Evolutionary conservation across 2,888 invertebrate species (phyloP), one percentile per base, ranked within the genome.

Genomic region (Luperina nickerlii): DNA sequence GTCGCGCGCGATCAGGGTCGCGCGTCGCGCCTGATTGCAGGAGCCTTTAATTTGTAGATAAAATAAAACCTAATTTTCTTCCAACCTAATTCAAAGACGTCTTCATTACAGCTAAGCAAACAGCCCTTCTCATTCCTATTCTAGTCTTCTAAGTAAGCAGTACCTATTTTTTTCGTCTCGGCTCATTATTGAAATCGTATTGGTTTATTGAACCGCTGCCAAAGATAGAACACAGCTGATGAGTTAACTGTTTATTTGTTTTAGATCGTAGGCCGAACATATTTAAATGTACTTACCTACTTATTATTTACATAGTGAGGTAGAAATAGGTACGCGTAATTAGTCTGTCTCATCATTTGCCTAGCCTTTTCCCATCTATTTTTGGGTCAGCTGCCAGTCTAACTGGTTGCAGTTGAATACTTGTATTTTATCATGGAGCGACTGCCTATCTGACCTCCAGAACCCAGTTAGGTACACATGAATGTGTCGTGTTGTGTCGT

Each of bases 161-260:
- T 67, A 81, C 51, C 38, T 11, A 82, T 84, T 87, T 87, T 79
- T 80, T 88, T 54, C 48, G 82, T 81, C 85, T 86, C 82, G 63
- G 83, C 83, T 88, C 85, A 88, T 90, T 90, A 90, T 79, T 79
- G 81, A 90, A 85, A 88, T 89, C 83, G 65, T 76, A 79, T 87
- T 75, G 74, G 90, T 90, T 88, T 90, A 87, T 90, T 92, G 92
- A 92, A 91, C 91, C 78, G 77, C 73, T 88, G 90, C 92, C 90
- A 92, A 91, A 92, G 88, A 92, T 90, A 90, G 89, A 87, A 83
- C 82, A 89, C 88, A 90, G 88, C 89, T 91, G 89, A 90, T 88
- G 83, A 62, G 77, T 74, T 85, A 78, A 86, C 81, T 84, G 82
- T 84, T 87, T 88, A 85, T 87, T 88, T 88, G 86, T 90, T 63